Evolutionary conservation across 2,888 invertebrate species (phyloP), one percentile per base, ranked within the genome.

Genomic region (Dryomyza anilis): DNA sequence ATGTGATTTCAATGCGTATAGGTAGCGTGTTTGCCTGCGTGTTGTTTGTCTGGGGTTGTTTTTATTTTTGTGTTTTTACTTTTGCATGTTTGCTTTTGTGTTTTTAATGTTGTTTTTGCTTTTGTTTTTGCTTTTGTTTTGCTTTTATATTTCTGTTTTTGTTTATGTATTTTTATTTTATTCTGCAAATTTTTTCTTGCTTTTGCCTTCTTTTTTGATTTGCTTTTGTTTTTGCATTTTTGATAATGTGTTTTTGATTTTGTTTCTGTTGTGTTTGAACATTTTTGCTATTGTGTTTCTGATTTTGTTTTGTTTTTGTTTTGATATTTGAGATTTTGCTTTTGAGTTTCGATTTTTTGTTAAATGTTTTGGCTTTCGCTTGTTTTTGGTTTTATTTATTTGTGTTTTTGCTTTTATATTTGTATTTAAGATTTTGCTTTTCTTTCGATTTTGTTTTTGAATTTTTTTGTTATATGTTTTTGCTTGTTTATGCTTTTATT

Each of bases 271-370:
- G 19, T 23, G 25, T 27, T n/a, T 36, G 46, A 52, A 16, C 59
- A 7, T 30, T 56, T n/a, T n/a, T n/a, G n/a, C n/a, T n/a, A n/a
- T n/a, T n/a, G n/a, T n/a, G n/a, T n/a, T n/a, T n/a, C n/a, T n/a
- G n/a, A n/a, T n/a, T n/a, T n/a, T n/a, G n/a, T n/a, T n/a, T n/a
- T n/a, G n/a, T n/a, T n/a, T n/a, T 48, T 10, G 30, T 48, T 30
- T 56, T 1, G 36, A 55, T 50, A 21, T 64, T 52, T 33, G 56
- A 63, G 33, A 64, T 52, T 19, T 60, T 56, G 52, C 50, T 67
- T 48, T 60, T 45, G 29, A 33, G 12, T 33, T 33, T 33, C 12
- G 33, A 12, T 33, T 33, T 33, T 33, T 33, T 33, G 33, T 33
- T 33, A 8, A 33, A n/a, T n/a, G n/a, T n/a, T n/a, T n/a, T n/a